Percentiles rank a stretch among this genome's conserved stretches.
Evolutionary conservation across 2,888 invertebrate species (phyloP).

Genomic region (Eumerus sabulonum): DNA sequence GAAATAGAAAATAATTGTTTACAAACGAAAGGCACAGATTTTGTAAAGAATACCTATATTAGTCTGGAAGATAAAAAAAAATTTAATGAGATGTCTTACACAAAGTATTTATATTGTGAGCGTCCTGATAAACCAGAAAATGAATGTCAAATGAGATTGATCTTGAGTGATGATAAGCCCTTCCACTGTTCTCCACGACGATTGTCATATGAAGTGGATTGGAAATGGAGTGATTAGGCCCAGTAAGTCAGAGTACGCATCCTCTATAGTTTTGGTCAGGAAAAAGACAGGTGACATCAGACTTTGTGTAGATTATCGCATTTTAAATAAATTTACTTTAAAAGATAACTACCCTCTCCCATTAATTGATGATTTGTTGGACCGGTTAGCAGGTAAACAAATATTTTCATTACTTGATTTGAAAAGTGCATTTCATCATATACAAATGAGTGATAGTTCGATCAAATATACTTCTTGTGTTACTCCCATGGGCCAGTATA

Average conservation of each 20-base stretch:
- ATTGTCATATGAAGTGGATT: conserved; percentile 24
- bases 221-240: conserved; percentile 37
- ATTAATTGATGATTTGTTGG: conserved; percentile 55
- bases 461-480: too few relatives aligned
- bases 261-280: too few relatives aligned
- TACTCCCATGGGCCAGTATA: conserved; percentile 63
- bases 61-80: conserved; percentile 1
- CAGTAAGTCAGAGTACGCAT: conserved; percentile 42
- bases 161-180: too few relatives aligned
- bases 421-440: too few relatives aligned
- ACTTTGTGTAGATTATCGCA: conserved; percentile 53
- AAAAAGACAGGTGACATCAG: too few relatives aligned
- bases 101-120: too few relatives aligned
- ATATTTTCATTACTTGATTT: conserved; percentile 5
- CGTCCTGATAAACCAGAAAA: conserved; percentile 9
- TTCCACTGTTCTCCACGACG: conserved; percentile 26
- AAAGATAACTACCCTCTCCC: too few relatives aligned
- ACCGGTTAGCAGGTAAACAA: conserved; percentile 52
- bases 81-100: conserved; percentile 20
- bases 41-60: too few relatives aligned
- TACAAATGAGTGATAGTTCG: too few relatives aligned
- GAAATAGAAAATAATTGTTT: too few relatives aligned
- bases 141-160: conserved; percentile 9
- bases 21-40: too few relatives aligned
- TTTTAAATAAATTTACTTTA: conserved; percentile 46